Evolutionary conservation across 1,140 invertebrate genomes (phyloP), one percentile per base, ranked within the genome.

Genomic region (Bombyx mori): DNA sequence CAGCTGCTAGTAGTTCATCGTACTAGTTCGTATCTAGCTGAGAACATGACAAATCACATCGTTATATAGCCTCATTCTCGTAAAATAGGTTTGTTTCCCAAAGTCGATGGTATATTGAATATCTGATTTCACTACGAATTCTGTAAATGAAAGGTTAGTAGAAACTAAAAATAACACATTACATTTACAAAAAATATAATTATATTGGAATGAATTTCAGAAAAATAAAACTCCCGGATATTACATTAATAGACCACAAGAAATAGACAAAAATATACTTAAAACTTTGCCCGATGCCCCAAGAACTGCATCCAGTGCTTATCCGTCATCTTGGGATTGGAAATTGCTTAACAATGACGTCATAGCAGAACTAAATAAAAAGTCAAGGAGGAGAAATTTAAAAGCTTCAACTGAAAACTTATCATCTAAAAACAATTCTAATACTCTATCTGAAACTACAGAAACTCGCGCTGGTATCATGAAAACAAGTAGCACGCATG

Each of bases 141-240:
- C n/a, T 43, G 8, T 42, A 53, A 53, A 42, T 35, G 7, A 7
- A 53, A 7, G 42, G 42, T 53, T 53, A 8, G 26, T n/a, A 42
- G 42, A 7, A 35, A 7, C 42, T 10, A 1, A 22, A 42, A 49
- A 54, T 49, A 54, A 47, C 43, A 59, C 10, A 48, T 22, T 49
- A 4, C 8, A 8, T 46, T 12, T 46, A 12, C n/a, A 5, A n/a
- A 50, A 12, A 12, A 12, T 18, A 22, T 12, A 12, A 18, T 50
- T 50, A n/a, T 22, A 35, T 51, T 57, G 3, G 0, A 42, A 54
- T 49, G n/a, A 49, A 12, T 89, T 90, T 53, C 82, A 97, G 95
- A 94, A 92, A 91, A 93, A 94, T 76, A 95, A 94, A 88, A 92
- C 92, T 6, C 90, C 95, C 1, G 91, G 90, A 4, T 95, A 94